phyloP scores from a whole-genome alignment of 2,888 invertebrate species.

The Leucoma salicis region DNA sequence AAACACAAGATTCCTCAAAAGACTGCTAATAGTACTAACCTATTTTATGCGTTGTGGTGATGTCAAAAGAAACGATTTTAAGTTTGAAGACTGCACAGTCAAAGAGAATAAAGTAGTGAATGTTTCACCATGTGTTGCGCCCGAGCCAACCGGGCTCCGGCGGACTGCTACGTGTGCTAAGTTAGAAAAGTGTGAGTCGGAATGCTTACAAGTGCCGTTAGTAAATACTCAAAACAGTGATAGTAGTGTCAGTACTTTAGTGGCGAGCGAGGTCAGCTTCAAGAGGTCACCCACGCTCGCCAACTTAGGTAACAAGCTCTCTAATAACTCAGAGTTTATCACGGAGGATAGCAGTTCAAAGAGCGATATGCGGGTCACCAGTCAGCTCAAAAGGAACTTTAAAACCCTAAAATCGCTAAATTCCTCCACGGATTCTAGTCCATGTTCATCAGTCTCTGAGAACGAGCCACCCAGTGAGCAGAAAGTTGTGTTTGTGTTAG shows the following conservation, averaged over 20 bases:
- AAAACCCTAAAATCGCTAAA: conserved; percentile 56
- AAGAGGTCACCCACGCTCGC: conserved; percentile 62
- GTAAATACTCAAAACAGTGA: conserved; percentile 58
- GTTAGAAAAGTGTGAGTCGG: conserved; percentile 30
- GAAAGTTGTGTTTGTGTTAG: conserved; percentile 86
- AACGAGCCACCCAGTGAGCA: conserved; percentile 54
- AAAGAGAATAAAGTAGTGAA: conserved; percentile 59
- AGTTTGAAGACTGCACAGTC: conserved; percentile 53
- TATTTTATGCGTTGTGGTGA: conserved; percentile 94
- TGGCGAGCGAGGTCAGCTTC: conserved; percentile 54
- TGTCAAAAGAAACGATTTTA: conserved; percentile 78
- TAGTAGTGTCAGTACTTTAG: conserved; percentile 58
- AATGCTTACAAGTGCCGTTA: conserved; percentile 43
- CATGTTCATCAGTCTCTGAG: conserved; percentile 54
- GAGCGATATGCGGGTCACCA: conserved; percentile 41
- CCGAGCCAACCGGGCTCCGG: conserved; percentile 28
- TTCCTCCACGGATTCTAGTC: conserved; percentile 61
- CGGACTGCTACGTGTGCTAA: conserved; percentile 40
- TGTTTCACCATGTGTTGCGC: conserved; percentile 21
- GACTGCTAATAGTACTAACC: conserved; percentile 89
- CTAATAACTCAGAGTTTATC: conserved; percentile 52
- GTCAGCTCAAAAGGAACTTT: conserved; percentile 54
- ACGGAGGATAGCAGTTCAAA: conserved; percentile 36
- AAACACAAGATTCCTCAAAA: conserved; percentile 85
- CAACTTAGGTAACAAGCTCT: conserved; percentile 64